Evolutionary conservation across 1,140 invertebrate species (phyloP).

Genomic region (Berghia stephanieae): DNA sequence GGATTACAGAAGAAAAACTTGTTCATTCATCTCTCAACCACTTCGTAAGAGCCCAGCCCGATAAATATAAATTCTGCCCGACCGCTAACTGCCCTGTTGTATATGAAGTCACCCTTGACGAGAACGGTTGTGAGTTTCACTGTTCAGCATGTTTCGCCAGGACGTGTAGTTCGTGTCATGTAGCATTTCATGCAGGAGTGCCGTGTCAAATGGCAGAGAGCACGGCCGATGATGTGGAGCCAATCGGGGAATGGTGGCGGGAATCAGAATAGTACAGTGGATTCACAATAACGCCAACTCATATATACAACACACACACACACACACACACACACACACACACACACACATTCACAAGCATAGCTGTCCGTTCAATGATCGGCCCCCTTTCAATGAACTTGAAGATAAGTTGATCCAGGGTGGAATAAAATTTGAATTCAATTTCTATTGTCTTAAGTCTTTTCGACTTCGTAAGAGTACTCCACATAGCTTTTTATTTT

Average conservation of each 20-base stretch:
- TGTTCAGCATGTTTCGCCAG: not conserved
- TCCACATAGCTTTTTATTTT: too few species aligned
- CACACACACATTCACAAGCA: too few species aligned
- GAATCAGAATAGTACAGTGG: too few species aligned
- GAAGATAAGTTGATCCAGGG: too few species aligned
- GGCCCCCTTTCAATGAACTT: too few species aligned
- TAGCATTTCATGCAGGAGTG: not conserved
- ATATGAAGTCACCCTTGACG: not conserved
- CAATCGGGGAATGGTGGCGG: slow-evolving; percentile 39
- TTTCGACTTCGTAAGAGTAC: too few species aligned
- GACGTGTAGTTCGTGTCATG: not conserved
- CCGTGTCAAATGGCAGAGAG: slow-evolving; percentile 34
- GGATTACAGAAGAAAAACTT: slow-evolving; percentile 30
- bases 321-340: too few species aligned
- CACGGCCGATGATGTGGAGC: slow-evolving; percentile 6
- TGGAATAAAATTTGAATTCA: too few species aligned
- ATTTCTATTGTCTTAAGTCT: too few species aligned
- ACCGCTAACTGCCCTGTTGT: slow-evolving; percentile 52
- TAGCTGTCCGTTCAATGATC: too few species aligned
- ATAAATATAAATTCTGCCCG: slow-evolving; percentile 47
- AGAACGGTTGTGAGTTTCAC: not conserved
- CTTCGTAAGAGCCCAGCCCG: slow-evolving; percentile 39
- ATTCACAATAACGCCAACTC: too few species aligned
- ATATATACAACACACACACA: too few species aligned
- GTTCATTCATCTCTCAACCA: slow-evolving; percentile 34